Percentiles rank a stretch among this genome's conserved stretches.
Evolutionary conservation across 2,113 vertebrate genomes (phyloP).

Genomic region (Colossoma macropomum): DNA sequence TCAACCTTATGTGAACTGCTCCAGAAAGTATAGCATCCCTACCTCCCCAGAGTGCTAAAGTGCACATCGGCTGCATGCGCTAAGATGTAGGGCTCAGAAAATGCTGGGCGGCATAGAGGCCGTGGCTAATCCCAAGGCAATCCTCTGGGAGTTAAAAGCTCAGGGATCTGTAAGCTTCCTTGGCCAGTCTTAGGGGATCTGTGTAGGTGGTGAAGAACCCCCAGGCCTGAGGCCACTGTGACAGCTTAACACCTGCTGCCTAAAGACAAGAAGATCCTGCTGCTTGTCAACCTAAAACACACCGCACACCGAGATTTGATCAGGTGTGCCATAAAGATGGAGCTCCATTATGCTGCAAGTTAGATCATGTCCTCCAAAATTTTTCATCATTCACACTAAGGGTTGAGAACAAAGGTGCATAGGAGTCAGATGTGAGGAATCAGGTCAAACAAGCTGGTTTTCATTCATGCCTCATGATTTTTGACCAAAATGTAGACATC

Average conservation of each 20-base stretch:
- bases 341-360: not conserved
- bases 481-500: not conserved
- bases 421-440: not conserved
- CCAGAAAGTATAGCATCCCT: not conserved
- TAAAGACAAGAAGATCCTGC: not conserved
- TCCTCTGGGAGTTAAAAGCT: slow-evolving; percentile 59
- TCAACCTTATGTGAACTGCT: slow-evolving; percentile 22
- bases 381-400: too few species aligned
- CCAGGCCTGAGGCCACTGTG: slow-evolving; percentile 1
- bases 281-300: not conserved
- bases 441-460: not conserved
- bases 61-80: slow-evolving; percentile 8
- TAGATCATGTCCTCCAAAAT: too few species aligned
- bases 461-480: not conserved
- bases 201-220: slow-evolving; percentile 44
- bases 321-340: not conserved
- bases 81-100: slow-evolving; percentile 17
- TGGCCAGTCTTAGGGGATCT: slow-evolving; percentile 49
- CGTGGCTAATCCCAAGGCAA: slow-evolving; percentile 52
- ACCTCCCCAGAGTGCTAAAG: not conserved
- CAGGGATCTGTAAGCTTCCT: slow-evolving; percentile 54
- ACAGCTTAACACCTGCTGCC: slow-evolving; percentile 44
- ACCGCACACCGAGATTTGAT: not conserved
- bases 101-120: slow-evolving; percentile 40
- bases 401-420: too few species aligned